phyloP scores from a whole-genome alignment of 2,797 vertebrate species.

The Eulemur coronatus region DNA sequence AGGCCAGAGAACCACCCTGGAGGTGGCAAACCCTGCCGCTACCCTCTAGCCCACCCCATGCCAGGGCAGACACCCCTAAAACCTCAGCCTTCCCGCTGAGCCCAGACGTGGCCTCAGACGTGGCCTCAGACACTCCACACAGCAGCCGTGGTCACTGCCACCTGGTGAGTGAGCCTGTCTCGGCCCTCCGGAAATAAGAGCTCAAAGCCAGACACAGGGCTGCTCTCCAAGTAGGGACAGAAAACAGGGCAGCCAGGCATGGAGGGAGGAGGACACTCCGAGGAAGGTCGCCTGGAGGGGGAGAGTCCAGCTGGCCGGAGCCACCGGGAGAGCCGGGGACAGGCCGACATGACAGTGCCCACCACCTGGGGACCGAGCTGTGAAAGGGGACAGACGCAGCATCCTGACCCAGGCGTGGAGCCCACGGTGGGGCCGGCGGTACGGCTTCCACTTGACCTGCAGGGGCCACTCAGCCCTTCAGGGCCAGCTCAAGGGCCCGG shows the following conservation, averaged over 20 bases:
- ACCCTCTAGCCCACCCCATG: fast-evolving
- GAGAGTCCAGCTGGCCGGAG: background rate
- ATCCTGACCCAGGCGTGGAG: background rate
- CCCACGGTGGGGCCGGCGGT: background rate
- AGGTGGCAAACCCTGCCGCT: fast-evolving
- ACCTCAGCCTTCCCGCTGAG: too few relatives aligned
- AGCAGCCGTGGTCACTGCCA: background rate
- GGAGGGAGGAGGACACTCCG: background rate
- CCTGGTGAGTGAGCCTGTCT: background rate
- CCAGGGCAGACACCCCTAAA: background rate
- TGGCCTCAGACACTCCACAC: background rate
- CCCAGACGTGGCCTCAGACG: background rate
- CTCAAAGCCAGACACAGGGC: too few relatives aligned
- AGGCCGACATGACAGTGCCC: background rate
- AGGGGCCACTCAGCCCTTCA: background rate
- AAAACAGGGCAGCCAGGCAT: background rate
- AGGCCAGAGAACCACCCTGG: background rate
- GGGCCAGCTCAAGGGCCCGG: background rate
- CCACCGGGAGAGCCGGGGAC: background rate
- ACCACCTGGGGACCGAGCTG: background rate
- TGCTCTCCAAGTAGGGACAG: background rate
- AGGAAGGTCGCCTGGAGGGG: background rate
- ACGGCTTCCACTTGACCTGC: background rate
- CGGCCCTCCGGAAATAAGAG: background rate
- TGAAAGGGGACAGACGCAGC: background rate